Evolutionary conservation across 2,113 vertebrate species (phyloP).

Genomic region (Macrotus californicus): DNA sequence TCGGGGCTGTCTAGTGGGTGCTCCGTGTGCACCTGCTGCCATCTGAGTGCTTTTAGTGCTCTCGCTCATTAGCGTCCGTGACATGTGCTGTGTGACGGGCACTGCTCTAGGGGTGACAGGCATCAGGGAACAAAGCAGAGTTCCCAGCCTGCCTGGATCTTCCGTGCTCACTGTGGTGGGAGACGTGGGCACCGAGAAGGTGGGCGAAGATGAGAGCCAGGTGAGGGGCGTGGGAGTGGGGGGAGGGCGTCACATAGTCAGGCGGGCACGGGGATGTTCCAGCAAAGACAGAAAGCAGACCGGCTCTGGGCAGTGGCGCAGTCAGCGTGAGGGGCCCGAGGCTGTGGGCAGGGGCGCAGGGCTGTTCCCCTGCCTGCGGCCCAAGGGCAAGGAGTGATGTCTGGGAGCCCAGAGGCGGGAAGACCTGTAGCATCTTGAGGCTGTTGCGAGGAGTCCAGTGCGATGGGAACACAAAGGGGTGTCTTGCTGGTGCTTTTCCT

Average conservation of each 20-base stretch:
- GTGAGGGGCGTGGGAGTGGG: not conserved
- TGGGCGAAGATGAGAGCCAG: not conserved
- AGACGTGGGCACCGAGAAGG: not conserved
- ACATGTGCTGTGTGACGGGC: not conserved
- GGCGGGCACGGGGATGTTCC: not conserved
- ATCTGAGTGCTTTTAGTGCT: not conserved
- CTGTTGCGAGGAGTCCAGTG: not conserved
- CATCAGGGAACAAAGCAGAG: not conserved
- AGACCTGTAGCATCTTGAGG: not conserved
- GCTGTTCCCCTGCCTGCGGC: not conserved
- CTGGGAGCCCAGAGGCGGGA: not conserved
- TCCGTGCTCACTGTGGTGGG: not conserved
- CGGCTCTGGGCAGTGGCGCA: not conserved
- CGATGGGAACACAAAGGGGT: not conserved
- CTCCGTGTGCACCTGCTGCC: not conserved
- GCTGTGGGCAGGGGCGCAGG: not conserved
- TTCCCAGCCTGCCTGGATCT: not conserved
- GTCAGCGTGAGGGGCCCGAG: not conserved
- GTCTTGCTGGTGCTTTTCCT: not conserved
- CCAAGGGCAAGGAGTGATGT: not conserved
- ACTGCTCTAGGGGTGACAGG: not conserved
- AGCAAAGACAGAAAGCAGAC: not conserved
- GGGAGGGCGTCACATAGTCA: not conserved
- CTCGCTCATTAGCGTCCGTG: not conserved
- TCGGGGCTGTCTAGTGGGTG: not conserved